Evolutionary conservation across 2,888 invertebrate species (phyloP).

Genomic region (Ischnura elegans): DNA sequence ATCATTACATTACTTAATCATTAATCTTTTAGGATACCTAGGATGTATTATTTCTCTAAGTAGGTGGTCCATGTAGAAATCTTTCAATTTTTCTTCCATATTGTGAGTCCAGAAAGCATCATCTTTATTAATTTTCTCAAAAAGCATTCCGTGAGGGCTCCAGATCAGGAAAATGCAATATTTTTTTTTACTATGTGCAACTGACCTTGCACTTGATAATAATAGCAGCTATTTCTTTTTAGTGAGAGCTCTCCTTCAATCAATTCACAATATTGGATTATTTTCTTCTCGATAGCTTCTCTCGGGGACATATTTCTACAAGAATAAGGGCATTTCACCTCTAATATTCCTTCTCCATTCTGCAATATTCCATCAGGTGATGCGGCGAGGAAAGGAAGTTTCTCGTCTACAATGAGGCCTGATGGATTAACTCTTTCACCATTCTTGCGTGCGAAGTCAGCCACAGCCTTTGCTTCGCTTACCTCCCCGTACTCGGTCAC

Average conservation of each 20-base stretch:
- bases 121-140: slow-evolving; percentile 68
- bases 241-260: slow-evolving; percentile 48
- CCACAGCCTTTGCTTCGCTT: background rate
- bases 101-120: slow-evolving; percentile 70
- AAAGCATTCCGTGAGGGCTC: slow-evolving; percentile 69
- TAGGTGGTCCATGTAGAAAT: background rate
- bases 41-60: background rate
- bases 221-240: slow-evolving; percentile 41
- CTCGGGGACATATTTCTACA: slow-evolving; percentile 31
- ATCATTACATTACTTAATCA: no score
- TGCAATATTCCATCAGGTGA: slow-evolving; percentile 63
- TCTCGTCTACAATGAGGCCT: slow-evolving; percentile 68
- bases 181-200: slow-evolving; percentile 60
- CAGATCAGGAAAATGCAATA: slow-evolving; percentile 68
- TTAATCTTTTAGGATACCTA: background rate
- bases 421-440: slow-evolving; percentile 62
- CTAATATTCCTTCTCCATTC: slow-evolving; percentile 26
- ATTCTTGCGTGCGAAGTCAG: background rate
- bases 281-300: background rate
- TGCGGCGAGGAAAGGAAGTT: slow-evolving; percentile 69
- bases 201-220: slow-evolving; percentile 69
- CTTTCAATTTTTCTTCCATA: slow-evolving; percentile 68
- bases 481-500: background rate
- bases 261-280: slow-evolving; percentile 27
- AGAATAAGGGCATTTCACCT: slow-evolving; percentile 68